Evolutionary conservation across 2,888 invertebrate species (phyloP).

Genomic region (Cerastis rubricosa): DNA sequence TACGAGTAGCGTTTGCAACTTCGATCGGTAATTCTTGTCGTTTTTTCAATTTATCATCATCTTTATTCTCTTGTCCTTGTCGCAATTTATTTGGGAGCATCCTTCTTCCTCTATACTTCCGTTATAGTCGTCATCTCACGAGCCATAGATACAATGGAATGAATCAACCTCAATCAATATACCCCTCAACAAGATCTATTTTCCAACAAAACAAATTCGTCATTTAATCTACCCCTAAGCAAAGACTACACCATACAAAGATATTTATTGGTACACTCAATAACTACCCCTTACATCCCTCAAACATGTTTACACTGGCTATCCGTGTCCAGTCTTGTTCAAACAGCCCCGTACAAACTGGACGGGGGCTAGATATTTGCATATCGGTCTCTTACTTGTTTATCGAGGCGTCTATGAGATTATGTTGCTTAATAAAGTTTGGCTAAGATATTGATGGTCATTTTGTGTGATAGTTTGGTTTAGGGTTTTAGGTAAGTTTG

Average conservation of each 20-base stretch:
- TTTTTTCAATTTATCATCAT: background rate
- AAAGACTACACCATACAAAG: constrained; percentile 49
- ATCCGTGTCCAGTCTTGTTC: constrained; percentile 67
- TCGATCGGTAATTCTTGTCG: rapidly evolving
- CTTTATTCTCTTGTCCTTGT: background rate
- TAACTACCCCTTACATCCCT: constrained; percentile 59
- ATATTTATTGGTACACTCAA: constrained; percentile 60
- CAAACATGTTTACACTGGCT: constrained; percentile 65
- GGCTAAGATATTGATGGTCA: constrained; percentile 60
- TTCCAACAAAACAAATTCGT: background rate
- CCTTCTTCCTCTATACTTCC: background rate
- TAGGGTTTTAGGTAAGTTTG: constrained; percentile 27
- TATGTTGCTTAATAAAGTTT: constrained; percentile 65
- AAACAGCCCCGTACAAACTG: constrained; percentile 59
- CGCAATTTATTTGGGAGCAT: background rate
- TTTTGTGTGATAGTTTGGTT: constrained; percentile 52
- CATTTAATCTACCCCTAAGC: constrained; percentile 26
- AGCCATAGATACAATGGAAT: too few relatives aligned
- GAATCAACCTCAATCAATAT: background rate
- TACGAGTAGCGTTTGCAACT: background rate
- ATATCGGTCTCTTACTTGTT: constrained; percentile 75
- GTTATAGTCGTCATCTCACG: background rate
- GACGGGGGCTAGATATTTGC: constrained; percentile 69
- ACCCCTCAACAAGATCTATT: background rate
- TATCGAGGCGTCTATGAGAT: constrained; percentile 67